Base-by-base conservation (phyloP, 2,888 invertebrate genomes). In the Deilephila porcellus region DNA sequence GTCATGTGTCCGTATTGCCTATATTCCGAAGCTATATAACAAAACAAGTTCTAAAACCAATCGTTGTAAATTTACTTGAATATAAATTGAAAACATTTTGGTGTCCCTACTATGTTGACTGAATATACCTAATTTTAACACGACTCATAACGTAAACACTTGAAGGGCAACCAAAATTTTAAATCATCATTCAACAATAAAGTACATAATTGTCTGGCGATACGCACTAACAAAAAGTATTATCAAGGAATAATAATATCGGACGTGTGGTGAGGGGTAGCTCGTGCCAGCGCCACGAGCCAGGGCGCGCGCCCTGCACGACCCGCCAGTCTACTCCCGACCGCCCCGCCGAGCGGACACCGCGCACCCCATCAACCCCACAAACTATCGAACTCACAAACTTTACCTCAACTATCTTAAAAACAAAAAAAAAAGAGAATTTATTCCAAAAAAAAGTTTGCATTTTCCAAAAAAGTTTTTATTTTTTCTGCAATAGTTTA, bases 311-410 rank as follows among this genome's bases (percentile, higher is more conserved):
- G 88, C 92, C 93, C 92, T 85, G 85, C 73, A 64, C 78, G 78
- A 76, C 78, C 85, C 81, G 85, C 79, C 93, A 94, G 94, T 94
- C 90, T 90, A 87, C 85, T 88, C 85, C 88, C 88, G 86, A 88
- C 90, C 91, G 91, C 91, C 88, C 88, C 81, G 80, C 82, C 74
- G 90, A 87, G 91, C 93, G 93, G 92, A 91, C 76, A 79, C 86
- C 91, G 93, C 90, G 91, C 93, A 91, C 92, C 93, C 93, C 91
- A 86, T 76, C 79, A 75, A 82, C 79, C 80, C 75, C 75, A 78
- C 80, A 74, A 76, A 77, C 81, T 79, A 75, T 73, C 77, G 80
- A 77, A 78, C 75, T 74, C 72, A 75, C 76, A 79, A 84, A 86
- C 80, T 84, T 82, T 77, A 17, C 29, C 4, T 19, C 34, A 53